Base-by-base conservation (phyloP, 2,888 invertebrate genomes). In the Ophion ellenae region DNA sequence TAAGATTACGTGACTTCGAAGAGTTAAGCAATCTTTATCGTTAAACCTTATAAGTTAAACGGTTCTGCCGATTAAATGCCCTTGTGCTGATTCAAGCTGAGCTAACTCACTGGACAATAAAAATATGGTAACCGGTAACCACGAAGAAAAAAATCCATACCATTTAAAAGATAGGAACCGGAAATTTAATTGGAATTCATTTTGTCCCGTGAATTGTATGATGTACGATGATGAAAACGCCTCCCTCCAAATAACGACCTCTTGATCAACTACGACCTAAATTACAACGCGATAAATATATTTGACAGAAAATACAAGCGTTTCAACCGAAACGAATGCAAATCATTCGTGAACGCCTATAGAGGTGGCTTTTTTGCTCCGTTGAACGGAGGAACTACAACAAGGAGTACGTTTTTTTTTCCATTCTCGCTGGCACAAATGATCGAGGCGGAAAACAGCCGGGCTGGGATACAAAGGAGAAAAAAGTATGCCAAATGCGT, bases 401-500 rank as follows among this genome's bases (percentile, higher is more conserved):
- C 14, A 17, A 53, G 36, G 71, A 47, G 47, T 75, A 32, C 64
- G n/a, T n/a, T 78, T 83, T 77, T 77, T 73, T 36, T 61, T 71
- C 40, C 64, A 24, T 64, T 69, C 36, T 73, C 28, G 24, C 53
- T 77, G 40, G 36, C 71, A n/a, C 6, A 32, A 53, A 61, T 63
- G 67, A 20, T 7, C 32, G 28, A 64, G 53, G 66, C 70, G 66
- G 59, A 69, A 74, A 69, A 78, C 64, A 36, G 71, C 20, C 24
- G 47, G 71, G 63, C 17, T 59, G 14, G 28, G 40, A 17, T 36
- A 69, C 57, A 57, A 40, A 59, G 9, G 32, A 61, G 10, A 64
- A 32, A 86, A 84, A 77, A 77, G 70, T 80, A 83, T 82, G 73
- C 80, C 86, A 81, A 84, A 82, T 79, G 86, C 64, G 74, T 67